phyloP scores from a whole-genome alignment of 2,113 vertebrate genomes.

The Clarias macrocephalus region DNA sequence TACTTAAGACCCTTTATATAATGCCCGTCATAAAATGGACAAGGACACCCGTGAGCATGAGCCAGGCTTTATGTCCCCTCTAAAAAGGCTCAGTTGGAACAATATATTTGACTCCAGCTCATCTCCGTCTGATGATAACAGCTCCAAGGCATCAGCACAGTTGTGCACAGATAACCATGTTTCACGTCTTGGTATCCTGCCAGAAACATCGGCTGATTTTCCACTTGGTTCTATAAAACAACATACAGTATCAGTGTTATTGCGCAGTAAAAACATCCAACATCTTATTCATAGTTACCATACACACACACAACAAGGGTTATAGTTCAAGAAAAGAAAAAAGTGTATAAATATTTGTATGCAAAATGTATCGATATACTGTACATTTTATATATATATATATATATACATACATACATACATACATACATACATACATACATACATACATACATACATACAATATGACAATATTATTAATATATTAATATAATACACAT shows the following conservation, averaged over 20 bases:
- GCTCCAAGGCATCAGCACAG: conserved; percentile 26
- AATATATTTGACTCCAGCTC: conserved; percentile 35
- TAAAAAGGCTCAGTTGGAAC: conserved; percentile 28
- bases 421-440: too few species aligned
- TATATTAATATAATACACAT: too few species aligned
- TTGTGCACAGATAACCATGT: conserved; percentile 32
- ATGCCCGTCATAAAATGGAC: conserved; percentile 15
- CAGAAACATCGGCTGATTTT: conserved; percentile 11
- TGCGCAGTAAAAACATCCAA: conserved; percentile 5
- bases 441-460: too few species aligned
- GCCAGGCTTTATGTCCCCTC: conserved; percentile 22
- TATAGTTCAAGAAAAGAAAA: too few species aligned
- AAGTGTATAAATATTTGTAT: too few species aligned
- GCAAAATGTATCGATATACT: too few species aligned
- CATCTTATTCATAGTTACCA: conserved; percentile 9
- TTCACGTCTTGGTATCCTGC: conserved; percentile 15
- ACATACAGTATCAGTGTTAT: neutral
- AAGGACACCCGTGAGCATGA: conserved; percentile 34
- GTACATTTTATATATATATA: too few species aligned
- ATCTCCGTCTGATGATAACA: conserved; percentile 34
- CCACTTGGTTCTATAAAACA: conserved; percentile 8
- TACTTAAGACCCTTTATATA: neutral
- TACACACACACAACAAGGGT: too few species aligned
- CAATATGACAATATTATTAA: too few species aligned
- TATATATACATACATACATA: too few species aligned